Conservation (phyloP, 2,797 vertebrate species). For the Allobates femoralis region DNA sequence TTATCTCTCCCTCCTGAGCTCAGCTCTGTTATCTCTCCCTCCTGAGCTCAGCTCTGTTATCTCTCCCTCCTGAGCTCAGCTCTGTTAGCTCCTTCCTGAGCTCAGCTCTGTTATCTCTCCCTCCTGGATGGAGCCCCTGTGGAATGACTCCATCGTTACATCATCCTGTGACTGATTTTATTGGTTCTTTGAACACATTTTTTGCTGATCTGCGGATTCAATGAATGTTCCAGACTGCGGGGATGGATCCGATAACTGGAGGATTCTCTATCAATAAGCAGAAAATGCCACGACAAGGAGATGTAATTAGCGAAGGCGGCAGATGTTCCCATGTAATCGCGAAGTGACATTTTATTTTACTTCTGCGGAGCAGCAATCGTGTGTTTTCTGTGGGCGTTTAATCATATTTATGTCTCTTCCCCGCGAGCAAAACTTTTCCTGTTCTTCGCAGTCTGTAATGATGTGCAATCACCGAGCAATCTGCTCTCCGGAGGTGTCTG, state of each 20-base stretch:
- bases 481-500: slow-evolving; percentile 1
- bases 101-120: no score
- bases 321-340: slow-evolving; percentile 54
- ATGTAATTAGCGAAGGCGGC: slow-evolving; percentile 44
- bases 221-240: not conserved
- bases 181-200: not conserved
- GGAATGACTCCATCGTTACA: not conserved
- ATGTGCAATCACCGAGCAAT: slow-evolving; percentile 35
- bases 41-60: no score
- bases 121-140: not conserved
- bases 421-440: slow-evolving; percentile 24
- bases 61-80: no score
- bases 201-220: slow-evolving; percentile 5
- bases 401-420: slow-evolving; percentile 55
- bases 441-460: slow-evolving; percentile 14
- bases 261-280: slow-evolving; percentile 32
- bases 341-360: slow-evolving; percentile 51
- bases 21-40: no score
- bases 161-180: slow-evolving; percentile 10
- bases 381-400: slow-evolving; percentile 32
- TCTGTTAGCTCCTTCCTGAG: not conserved
- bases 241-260: not conserved
- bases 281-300: slow-evolving; percentile 15
- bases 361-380: slow-evolving; percentile 24
- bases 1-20: no score